Base-by-base conservation (phyloP, 2,888 invertebrate species). In the Megamerina dolium region DNA sequence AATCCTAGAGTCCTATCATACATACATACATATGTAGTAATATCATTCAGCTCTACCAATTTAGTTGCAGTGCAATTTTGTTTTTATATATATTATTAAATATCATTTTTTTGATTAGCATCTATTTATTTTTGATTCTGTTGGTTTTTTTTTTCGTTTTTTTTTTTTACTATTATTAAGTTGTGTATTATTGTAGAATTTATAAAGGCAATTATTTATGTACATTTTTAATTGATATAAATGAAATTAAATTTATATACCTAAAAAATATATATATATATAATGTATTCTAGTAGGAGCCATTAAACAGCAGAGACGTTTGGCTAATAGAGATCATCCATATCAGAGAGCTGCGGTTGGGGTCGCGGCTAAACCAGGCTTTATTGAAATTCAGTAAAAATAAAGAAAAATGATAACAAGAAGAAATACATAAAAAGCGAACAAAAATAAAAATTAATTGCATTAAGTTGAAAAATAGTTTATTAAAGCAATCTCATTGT, bases 291-390 rank as follows among this genome's bases (percentile, higher is more conserved):
- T 70, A 72, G 65, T 73, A 72, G 73, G 70, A 61, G 72, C 70
- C 63, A 59, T 73, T 61, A 72, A 72, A 77, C 78, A 77, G 79
- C 81, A 80, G 81, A 87, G 87, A 88, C 85, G 87, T 85, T 80
- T 84, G 85, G 76, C 82, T 78, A 68, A 65, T 62, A 66, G 94
- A 83, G 92, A 93, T 78, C 93, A 94, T 84, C 94, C 94, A 77
- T 94, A 94, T 83, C 91, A 91, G 82, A 90, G 93, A 82, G 87
- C 90, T 54, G 55, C 62, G 57, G 64, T 65, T 78, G 85, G 85
- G 77, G 85, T 85, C 80, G 83, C 79, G 77, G 77, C 71, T 75
- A 77, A 70, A 57, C 65, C 68, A 61, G 68, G 65, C 57, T 67
- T 65, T 58, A 68, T 66, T 61, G 66, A 66, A 52, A 66, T 66